Conservation (phyloP, 2,888 invertebrate genomes). For the Torymus tubicola region DNA sequence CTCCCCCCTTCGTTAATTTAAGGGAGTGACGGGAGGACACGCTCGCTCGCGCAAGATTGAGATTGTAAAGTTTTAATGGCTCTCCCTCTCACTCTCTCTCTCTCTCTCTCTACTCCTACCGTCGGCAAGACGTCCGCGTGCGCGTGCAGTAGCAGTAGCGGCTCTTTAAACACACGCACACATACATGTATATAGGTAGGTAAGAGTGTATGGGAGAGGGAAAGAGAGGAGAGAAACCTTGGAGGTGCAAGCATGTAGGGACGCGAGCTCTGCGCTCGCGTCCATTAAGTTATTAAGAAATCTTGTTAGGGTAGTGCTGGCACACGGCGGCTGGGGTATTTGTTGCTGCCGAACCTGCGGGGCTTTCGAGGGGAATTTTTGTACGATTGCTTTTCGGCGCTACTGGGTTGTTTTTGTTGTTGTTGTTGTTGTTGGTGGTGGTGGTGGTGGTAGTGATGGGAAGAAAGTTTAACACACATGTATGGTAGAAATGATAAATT, state of each 20-base stretch:
- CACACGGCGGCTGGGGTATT: no score
- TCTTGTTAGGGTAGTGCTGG: conserved; percentile 63
- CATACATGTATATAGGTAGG: conserved; percentile 62
- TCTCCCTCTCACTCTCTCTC: conserved; percentile 27
- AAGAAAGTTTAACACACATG: no score
- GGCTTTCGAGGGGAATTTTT: no score
- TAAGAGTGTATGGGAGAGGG: conserved; percentile 30
- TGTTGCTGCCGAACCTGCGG: no score
- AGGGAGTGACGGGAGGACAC: conserved; percentile 52
- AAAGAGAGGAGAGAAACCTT: conserved; percentile 59
- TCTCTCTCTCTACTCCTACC: no score
- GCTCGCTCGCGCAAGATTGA: conserved; percentile 54
- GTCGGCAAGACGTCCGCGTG: conserved; percentile 14
- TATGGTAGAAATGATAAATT: no score
- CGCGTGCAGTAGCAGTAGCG: conserved; percentile 13
- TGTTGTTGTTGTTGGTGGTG: no score
- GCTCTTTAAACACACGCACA: neutral
- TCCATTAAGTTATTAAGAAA: conserved; percentile 67
- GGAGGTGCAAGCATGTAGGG: conserved; percentile 49
- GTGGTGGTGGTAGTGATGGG: no score
- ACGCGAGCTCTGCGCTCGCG: conserved; percentile 34
- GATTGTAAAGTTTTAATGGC: conserved; percentile 63
- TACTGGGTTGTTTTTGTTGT: no score
- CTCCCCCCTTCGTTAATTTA: conserved; percentile 61
- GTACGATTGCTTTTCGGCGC: no score